These are phyloP conservation scores for Ivindomyrus marchei DNA, from an alignment of 2,113 vertebrate species.

Conservation along the genomic window DNA sequence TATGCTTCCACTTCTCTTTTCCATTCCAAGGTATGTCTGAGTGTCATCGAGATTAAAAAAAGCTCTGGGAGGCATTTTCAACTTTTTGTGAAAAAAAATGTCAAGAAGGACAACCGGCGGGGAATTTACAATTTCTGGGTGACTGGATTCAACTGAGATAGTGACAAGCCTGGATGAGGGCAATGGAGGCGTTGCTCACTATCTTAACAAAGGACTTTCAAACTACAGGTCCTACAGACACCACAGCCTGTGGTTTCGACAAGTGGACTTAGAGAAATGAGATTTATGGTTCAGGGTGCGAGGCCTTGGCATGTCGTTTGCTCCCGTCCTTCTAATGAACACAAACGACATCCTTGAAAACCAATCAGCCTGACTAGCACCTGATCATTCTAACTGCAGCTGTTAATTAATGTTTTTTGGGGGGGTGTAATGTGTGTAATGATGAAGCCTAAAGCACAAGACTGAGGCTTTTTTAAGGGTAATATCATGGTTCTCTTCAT, in stretches of 20 bases:
- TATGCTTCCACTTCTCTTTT: not conserved
- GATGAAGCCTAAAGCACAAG: not conserved
- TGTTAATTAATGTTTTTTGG: not conserved
- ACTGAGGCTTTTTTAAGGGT: not conserved
- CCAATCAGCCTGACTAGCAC: not conserved
- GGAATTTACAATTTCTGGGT: not conserved
- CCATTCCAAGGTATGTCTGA: not conserved
- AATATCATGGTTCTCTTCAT: not conserved
- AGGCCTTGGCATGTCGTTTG: not conserved
- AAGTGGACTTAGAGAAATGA: not conserved
- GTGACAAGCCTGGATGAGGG: not conserved
- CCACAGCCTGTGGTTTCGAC: not conserved
- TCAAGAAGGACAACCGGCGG: not conserved
- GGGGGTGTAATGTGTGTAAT: not conserved
- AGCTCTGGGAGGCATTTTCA: not conserved
- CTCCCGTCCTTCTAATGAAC: not conserved
- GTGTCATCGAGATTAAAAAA: not conserved
- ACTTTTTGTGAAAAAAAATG: not conserved
- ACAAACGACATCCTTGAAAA: not conserved
- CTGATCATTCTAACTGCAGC: not conserved
- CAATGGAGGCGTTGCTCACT: not conserved
- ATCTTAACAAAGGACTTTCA: not conserved
- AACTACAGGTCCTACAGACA: not conserved
- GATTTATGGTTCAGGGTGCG: not conserved
- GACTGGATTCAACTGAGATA: not conserved